Percentiles rank a stretch among this genome's conserved stretches.
phyloP scores from a whole-genome alignment of 2,797 vertebrate genomes.

The Chloroceryle inda region DNA sequence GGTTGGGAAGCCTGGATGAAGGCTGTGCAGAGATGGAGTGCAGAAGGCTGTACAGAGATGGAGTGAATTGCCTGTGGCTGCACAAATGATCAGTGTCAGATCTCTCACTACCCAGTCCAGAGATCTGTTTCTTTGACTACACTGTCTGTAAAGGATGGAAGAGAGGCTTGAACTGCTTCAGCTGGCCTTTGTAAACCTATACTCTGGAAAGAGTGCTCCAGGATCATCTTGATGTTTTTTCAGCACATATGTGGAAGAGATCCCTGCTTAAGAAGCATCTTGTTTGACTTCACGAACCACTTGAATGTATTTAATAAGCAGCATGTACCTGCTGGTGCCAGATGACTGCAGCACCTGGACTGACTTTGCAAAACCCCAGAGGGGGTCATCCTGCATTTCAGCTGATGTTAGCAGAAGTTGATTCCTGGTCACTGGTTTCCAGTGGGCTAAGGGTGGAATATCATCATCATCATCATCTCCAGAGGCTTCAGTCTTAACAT shows the following conservation, averaged over 20 bases:
- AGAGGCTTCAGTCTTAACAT: not conserved
- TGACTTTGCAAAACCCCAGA: not conserved
- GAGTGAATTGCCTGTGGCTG: not conserved
- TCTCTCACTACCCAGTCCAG: not conserved
- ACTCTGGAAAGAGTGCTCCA: not conserved
- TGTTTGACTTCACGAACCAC: not conserved
- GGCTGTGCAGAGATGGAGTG: rapidly evolving
- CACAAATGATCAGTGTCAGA: not conserved
- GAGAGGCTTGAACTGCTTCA: not conserved
- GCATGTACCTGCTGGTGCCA: no score
- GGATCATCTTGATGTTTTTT: not conserved
- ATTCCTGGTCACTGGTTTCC: not conserved
- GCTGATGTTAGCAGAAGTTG: not conserved
- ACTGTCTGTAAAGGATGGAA: not conserved
- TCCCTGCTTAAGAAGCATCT: rapidly evolving
- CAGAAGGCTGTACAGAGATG: not conserved
- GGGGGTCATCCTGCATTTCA: not conserved
- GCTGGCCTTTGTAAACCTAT: not conserved
- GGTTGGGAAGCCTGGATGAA: not conserved
- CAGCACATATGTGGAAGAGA: rapidly evolving
- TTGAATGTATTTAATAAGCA: not conserved
- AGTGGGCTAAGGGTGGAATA: rapidly evolving
- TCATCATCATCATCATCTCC: not conserved
- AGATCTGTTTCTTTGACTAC: not conserved
- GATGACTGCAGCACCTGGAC: not conserved